Evolutionary conservation across 1,140 invertebrate species (phyloP).

Genomic region (Drosophila sproati): DNA sequence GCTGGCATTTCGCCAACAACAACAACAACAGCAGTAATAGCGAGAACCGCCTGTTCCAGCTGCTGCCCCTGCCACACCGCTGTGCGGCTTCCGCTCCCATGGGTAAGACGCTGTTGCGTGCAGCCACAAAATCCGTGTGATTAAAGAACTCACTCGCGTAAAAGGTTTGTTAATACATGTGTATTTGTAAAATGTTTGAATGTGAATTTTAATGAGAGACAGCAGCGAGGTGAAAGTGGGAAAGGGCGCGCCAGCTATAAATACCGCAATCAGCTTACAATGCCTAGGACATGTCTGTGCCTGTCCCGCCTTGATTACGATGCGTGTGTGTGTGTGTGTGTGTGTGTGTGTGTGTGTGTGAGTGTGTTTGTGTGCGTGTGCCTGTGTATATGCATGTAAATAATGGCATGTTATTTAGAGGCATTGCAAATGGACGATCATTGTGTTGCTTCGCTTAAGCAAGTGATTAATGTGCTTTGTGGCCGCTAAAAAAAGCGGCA

Average conservation of each 20-base stretch:
- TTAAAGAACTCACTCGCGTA: conserved; percentile 67
- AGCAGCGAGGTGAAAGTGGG: conserved; percentile 2
- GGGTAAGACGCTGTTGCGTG: conserved; percentile 30
- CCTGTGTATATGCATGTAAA: conserved; percentile 31
- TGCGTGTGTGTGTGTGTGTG: neutral
- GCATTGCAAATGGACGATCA: conserved; percentile 24
- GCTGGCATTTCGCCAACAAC: conserved; percentile 42
- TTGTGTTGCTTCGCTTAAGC: conserved; percentile 8
- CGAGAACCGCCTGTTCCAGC: neutral
- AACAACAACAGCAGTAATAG: neutral
- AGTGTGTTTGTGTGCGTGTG: conserved; percentile 6
- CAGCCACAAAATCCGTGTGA: conserved; percentile 61
- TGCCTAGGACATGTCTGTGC: conserved; percentile 20
- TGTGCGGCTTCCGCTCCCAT: neutral
- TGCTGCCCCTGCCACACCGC: neutral
- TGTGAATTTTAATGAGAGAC: conserved; percentile 73
- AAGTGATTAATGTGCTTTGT: conserved; percentile 66
- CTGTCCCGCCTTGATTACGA: neutral
- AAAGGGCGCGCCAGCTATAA: conserved; percentile 30
- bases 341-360: neutral
- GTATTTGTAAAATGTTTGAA: conserved; percentile 65
- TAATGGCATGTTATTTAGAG: conserved; percentile 56
- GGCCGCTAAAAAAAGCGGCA: conserved; percentile 57
- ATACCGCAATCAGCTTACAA: conserved; percentile 66
- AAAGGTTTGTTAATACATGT: conserved; percentile 54